Base-by-base conservation (phyloP, 2,113 vertebrate species). In the Ancistrus triradiatus region DNA sequence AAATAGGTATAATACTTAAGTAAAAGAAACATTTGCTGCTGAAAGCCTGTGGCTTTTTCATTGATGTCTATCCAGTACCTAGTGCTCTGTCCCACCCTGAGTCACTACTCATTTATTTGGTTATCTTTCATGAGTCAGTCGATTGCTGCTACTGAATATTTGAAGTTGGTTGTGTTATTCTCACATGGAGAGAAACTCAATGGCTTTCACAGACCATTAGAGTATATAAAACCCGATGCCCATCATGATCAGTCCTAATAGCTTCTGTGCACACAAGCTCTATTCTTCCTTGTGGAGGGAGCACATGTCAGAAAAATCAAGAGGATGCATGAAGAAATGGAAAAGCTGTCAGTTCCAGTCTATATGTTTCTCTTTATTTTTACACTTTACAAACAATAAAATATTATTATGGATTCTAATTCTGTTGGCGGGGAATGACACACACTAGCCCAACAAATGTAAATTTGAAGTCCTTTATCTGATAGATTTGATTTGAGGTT, bases 31-130 rank as follows among this genome's bases (percentile, higher is more conserved):
- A 42, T 13, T 15, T 18, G 3, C 15, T 6, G 7, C 28, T 11
- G 8, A 35, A n/a, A 35, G 27, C 4, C 15, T 33, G 10, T 19
- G 51, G 14, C 15, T 35, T 33, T 35, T 53, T 19, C n/a, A 53
- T 49, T 33, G 28, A 33, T 25, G 33, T 33, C 50, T 18, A 33
- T 53, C 28, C 51, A 21, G 51, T 17, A 7, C 27, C 6, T 22
- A 15, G n/a, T 17, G 22, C n/a, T 11, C 6, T n/a, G 14, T 7
- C 22, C 37, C 25, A 27, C 35, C 53, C 35, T 24, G 27, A 42
- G 55, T 27, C 37, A 40, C 24, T 21, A 58, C 37, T 58, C 55
- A 43, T 58, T 58, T 58, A 43, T 58, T 21, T 58, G 4, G 38
- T 15, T 42, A 42, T 42, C 14, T 42, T 11, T 42, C 38, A 42